phyloP scores from a whole-genome alignment of 2,888 invertebrate species.

The Hypomecis atomaria region DNA sequence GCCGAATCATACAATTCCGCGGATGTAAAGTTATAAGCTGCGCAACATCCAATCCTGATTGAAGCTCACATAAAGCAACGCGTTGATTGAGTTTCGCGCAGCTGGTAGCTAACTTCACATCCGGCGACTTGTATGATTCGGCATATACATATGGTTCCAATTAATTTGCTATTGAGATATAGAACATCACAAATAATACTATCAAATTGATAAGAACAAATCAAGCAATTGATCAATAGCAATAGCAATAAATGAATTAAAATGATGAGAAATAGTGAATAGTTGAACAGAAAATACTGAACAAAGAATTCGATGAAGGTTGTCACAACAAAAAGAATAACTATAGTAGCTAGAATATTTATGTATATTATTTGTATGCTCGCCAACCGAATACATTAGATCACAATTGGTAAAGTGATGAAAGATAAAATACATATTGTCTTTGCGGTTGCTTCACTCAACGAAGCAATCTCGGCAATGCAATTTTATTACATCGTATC shows the following conservation, averaged over 20 bases:
- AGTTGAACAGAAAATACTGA: conserved; percentile 54
- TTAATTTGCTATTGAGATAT: conserved; percentile 44
- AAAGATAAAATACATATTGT: conserved; percentile 66
- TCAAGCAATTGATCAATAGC: conserved; percentile 57
- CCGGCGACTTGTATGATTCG: conserved; percentile 27
- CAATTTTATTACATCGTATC: conserved; percentile 57
- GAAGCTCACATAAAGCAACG: too few species aligned
- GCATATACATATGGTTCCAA: conserved; percentile 15
- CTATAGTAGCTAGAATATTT: conserved; percentile 8
- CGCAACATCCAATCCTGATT: too few species aligned
- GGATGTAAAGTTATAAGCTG: too few species aligned
- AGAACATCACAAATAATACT: conserved; percentile 44
- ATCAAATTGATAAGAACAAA: conserved; percentile 58
- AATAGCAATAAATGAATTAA: conserved; percentile 74
- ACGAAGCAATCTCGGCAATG: conserved; percentile 59
- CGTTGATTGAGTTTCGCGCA: too few species aligned
- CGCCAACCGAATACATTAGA: conserved; percentile 53
- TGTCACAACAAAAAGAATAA: conserved; percentile 42
- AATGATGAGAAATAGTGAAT: conserved; percentile 45
- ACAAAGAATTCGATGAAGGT: conserved; percentile 65
- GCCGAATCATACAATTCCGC: too few species aligned
- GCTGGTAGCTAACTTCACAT: background rate
- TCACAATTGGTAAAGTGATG: conserved; percentile 67
- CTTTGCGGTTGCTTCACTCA: conserved; percentile 59
- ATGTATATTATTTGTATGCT: conserved; percentile 19